Evolutionary conservation across 2,113 vertebrate species (phyloP).

Genomic region (Daphoenositta chrysoptera): DNA sequence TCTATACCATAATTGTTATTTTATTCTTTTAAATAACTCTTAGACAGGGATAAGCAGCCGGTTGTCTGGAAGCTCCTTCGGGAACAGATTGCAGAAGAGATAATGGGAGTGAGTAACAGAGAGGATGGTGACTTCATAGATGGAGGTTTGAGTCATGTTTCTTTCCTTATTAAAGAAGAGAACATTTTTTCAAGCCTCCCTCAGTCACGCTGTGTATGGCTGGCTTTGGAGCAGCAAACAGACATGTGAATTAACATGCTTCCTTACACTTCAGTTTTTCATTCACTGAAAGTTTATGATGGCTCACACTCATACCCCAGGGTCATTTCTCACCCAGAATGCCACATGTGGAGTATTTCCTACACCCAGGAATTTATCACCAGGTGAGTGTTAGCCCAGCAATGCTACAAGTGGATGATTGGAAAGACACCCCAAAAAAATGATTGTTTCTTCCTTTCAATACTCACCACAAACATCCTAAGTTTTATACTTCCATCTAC

Average conservation of each 20-base stretch:
- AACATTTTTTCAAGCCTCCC: neutral
- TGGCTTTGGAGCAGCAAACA: neutral
- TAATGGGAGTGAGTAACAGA: slow-evolving; percentile 71
- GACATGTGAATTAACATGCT: neutral
- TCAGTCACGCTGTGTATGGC: neutral
- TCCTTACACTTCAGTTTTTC: neutral
- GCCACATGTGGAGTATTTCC: neutral
- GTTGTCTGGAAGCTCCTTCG: slow-evolving; percentile 61
- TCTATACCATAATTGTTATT: neutral
- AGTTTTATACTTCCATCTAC: neutral
- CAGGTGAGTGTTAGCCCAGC: neutral
- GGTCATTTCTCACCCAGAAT: neutral
- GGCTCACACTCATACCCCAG: no score
- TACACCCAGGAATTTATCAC: neutral
- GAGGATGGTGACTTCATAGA: slow-evolving; percentile 49
- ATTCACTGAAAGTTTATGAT: neutral
- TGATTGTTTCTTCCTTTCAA: neutral
- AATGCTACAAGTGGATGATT: neutral
- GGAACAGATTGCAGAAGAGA: slow-evolving; percentile 67
- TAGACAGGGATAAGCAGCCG: slow-evolving; percentile 70
- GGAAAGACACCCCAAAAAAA: neutral
- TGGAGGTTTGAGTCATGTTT: slow-evolving; percentile 18
- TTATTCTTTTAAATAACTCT: neutral
- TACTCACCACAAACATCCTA: neutral
- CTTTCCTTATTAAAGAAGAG: slow-evolving; percentile 33